Percentiles rank a stretch among this genome's conserved stretches.
These are phyloP conservation scores for Bugulina stolonifera DNA, from an alignment of 2,888 invertebrate genomes.

Conservation along the genomic window DNA sequence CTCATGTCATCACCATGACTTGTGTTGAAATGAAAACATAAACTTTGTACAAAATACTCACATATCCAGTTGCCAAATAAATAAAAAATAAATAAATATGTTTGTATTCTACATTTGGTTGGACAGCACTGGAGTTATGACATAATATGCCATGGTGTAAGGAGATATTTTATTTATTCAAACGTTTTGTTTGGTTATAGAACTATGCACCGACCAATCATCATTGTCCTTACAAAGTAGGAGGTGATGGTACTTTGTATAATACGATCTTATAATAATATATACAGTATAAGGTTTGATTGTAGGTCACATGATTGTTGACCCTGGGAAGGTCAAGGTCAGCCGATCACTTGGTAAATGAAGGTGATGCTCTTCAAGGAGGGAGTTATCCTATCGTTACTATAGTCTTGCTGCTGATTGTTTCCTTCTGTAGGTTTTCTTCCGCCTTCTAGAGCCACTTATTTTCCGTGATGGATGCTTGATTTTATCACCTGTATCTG, in stretches of 20 bases:
- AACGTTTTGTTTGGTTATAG: too few species aligned
- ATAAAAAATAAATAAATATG: conserved; percentile 1
- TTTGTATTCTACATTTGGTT: not conserved
- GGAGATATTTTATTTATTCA: too few species aligned
- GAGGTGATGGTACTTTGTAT: not conserved
- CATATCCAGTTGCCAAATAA: not conserved
- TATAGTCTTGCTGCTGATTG: not conserved
- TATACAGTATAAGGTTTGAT: not conserved
- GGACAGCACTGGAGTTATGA: not conserved
- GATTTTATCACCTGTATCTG: not conserved
- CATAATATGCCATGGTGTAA: too few species aligned
- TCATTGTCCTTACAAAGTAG: too few species aligned
- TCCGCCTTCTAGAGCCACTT: not conserved
- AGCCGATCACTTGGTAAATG: not conserved
- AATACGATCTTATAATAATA: not conserved
- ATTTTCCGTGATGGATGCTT: not conserved
- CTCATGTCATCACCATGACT: too few species aligned
- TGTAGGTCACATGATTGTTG: not conserved
- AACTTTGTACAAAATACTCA: too few species aligned
- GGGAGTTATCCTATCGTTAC: not conserved
- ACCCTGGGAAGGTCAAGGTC: not conserved
- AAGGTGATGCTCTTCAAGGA: not conserved
- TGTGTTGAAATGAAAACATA: too few species aligned
- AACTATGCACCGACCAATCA: too few species aligned
- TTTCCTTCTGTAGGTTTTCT: conserved; percentile 3